A percentile compares a stretch with the other conserved stretches of the same genome.
phyloP scores from a whole-genome alignment of 2,888 invertebrate genomes.

The Thera britannica region DNA sequence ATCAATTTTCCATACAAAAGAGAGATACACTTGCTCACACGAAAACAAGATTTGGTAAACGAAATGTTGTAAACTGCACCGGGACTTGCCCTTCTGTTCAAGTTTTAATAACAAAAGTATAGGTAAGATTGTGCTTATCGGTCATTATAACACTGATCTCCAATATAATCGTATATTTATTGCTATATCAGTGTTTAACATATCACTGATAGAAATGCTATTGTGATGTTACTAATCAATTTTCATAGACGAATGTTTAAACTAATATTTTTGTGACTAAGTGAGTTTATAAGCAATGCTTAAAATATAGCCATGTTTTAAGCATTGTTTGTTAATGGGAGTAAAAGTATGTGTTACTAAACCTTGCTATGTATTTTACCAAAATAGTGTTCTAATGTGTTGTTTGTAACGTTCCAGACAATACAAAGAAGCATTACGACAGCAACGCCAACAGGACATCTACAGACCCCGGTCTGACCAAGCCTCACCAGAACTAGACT shows the following conservation, averaged over 20 bases:
- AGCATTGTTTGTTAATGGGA: not conserved
- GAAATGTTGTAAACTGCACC: no score
- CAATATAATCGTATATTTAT: no score
- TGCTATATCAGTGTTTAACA: not conserved
- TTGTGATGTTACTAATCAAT: no score
- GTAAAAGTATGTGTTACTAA: slow-evolving; percentile 36
- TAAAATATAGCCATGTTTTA: not conserved
- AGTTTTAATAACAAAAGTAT: no score
- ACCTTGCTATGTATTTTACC: slow-evolving; percentile 15
- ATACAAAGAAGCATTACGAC: slow-evolving; percentile 95
- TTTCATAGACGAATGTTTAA: no score
- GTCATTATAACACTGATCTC: no score
- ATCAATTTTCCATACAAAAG: no score
- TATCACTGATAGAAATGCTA: no score
- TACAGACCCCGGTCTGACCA: slow-evolving; percentile 88
- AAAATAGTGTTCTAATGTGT: slow-evolving; percentile 13
- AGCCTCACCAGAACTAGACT: slow-evolving; percentile 83
- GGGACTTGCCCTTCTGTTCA: no score
- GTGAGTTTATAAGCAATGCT: not conserved
- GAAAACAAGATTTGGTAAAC: no score
- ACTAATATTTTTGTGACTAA: not conserved
- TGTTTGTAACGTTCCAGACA: slow-evolving; percentile 83
- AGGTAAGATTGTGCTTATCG: no score
- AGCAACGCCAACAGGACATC: slow-evolving; percentile 93
- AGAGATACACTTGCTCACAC: no score